Percentiles rank a stretch among this genome's conserved stretches.
phyloP scores from a whole-genome alignment of 2,888 invertebrate species.

The Chymomyza procnemis region DNA sequence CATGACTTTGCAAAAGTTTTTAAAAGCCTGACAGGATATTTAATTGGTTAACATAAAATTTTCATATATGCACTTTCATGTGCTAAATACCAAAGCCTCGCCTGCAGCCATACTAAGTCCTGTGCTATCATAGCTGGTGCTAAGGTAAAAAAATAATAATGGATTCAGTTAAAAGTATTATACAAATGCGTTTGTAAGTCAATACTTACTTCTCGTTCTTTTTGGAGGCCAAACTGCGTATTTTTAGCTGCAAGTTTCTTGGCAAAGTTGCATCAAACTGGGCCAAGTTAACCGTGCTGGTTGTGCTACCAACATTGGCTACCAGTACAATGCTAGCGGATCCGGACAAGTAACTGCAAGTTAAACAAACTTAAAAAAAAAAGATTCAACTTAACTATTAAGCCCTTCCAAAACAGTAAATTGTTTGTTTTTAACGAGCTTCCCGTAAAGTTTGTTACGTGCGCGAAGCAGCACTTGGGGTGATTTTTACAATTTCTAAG shows the following conservation, averaged over 20 bases:
- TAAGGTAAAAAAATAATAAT: slow-evolving; percentile 14
- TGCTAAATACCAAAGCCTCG: slow-evolving; percentile 49
- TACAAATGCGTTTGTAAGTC: not conserved
- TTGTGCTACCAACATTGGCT: slow-evolving; percentile 59
- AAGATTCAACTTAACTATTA: too few species aligned
- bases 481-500: too few species aligned
- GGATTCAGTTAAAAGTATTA: not conserved
- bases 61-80: slow-evolving; percentile 13
- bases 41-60: slow-evolving; percentile 38
- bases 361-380: not conserved
- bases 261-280: slow-evolving; percentile 52
- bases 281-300: slow-evolving; percentile 45
- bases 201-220: slow-evolving; percentile 41
- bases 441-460: not conserved
- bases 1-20: not conserved
- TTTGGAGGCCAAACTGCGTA: slow-evolving; percentile 47
- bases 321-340: slow-evolving; percentile 52
- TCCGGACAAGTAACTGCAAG: slow-evolving; percentile 45
- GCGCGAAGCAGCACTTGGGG: not conserved
- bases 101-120: slow-evolving; percentile 47
- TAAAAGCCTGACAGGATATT: slow-evolving; percentile 24
- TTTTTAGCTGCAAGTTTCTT: slow-evolving; percentile 29
- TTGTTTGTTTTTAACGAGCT: not conserved
- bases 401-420: not conserved
- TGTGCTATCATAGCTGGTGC: slow-evolving; percentile 34